Base-by-base conservation (phyloP, 2,797 vertebrate species). In the Paguma larvata region DNA sequence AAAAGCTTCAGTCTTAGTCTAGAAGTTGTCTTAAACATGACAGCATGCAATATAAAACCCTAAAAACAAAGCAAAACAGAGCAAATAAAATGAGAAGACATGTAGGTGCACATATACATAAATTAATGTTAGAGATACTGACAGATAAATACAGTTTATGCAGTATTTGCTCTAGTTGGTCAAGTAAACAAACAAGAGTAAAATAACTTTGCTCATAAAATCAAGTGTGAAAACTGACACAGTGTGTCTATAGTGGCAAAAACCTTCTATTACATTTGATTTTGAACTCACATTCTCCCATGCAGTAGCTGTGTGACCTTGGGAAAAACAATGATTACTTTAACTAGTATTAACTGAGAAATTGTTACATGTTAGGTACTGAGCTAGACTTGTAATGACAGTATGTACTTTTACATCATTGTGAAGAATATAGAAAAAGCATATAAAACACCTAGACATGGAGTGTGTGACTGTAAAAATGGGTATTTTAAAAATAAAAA, bases 171-270 rank as follows among this genome's bases (percentile, higher is more conserved):
- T 23, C 6, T 67, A 53, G 59, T 38, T 92, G 16, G 41, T 85
- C 48, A 56, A 53, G 80, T 77, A 51, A 83, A 59, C 14, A 48
- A 82, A 59, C 18, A 86, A 34, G 14, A 70, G n/a, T 38, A 65
- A 89, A 91, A 89, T 70, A 70, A 75, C 32, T 48, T 78, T 75
- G 73, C 21, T 93, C 67, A 48, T 18, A 21, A 78, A 80, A 92
- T 6, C 8, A 3, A 75, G 21, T 68, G 6, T 73, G 59, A 90
- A 92, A 67, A 48, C 15, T 44, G 19, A 86, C 38, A 30, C 14
- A 59, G 4, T 34, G 6, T 34, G 5, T 78, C 4, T 48, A 32
- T 2, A 30, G 19, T 12, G 48, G 13, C n/a, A 53, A 78, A 78
- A 59, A 3, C 6, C 53, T 72, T 46, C 51, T 63, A 10, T 56